These are phyloP conservation scores for Lates japonicus DNA, from an alignment of 2,797 vertebrate species.

Conservation along the genomic window DNA sequence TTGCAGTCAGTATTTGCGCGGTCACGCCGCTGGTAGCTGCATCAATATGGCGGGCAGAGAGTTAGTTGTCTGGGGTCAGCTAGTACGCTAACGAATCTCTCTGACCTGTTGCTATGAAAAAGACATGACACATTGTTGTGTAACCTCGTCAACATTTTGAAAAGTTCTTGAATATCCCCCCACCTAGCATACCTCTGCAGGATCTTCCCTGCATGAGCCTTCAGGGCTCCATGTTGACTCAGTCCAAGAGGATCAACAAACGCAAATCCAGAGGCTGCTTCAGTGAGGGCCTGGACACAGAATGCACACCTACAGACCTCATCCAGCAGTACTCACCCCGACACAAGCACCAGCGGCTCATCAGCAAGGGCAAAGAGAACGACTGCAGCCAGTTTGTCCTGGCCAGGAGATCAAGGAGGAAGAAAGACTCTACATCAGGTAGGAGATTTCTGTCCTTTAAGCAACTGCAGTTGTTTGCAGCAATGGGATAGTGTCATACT, in stretches of 20 bases:
- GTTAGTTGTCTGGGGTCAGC: not conserved
- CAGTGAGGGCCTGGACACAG: conserved; percentile 81
- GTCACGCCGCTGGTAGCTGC: not conserved
- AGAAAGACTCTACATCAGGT: conserved; percentile 67
- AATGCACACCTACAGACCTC: conserved; percentile 89
- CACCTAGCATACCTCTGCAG: conserved; percentile 83
- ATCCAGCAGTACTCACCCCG: conserved; percentile 84
- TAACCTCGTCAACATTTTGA: not conserved
- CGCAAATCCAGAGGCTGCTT: conserved; percentile 76
- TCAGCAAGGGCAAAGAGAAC: conserved; percentile 85
- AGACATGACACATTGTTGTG: rapidly evolving
- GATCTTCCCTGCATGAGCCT: conserved; percentile 85
- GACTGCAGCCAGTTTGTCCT: conserved; percentile 86
- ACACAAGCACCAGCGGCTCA: conserved; percentile 80
- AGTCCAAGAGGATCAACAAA: conserved; percentile 80
- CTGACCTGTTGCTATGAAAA: no score
- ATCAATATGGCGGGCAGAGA: conserved; percentile 72
- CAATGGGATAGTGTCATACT: not conserved
- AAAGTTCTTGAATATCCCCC: not conserved
- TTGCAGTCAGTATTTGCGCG: conserved; percentile 55
- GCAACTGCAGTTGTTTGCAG: not conserved
- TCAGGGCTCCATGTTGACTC: conserved; percentile 81
- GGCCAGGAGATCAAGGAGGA: conserved; percentile 84
- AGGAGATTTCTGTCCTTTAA: not conserved
- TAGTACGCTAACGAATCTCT: not conserved